Conservation (phyloP, 64 coral and sea anemone species). For the Pocillopora verrucosa region DNA sequence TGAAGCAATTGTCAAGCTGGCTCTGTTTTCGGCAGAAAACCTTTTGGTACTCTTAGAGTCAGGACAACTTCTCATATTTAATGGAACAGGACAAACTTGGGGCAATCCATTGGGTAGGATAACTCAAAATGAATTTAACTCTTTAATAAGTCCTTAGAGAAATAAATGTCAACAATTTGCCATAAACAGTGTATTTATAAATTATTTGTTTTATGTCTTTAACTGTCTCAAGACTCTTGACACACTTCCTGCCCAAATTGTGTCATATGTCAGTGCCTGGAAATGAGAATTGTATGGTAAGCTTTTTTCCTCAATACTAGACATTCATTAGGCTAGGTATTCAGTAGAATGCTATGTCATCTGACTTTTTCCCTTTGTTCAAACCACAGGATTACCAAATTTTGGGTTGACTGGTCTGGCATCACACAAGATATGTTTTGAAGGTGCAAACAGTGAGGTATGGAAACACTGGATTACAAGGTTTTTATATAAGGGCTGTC, state of each 20-base stretch:
- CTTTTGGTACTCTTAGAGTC: constrained; percentile 46
- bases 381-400: not conserved
- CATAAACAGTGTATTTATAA: too few species aligned
- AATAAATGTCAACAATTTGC: too few species aligned
- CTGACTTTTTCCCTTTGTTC: not conserved
- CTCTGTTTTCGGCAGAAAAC: constrained; percentile 15
- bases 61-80: constrained; percentile 42
- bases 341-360: not conserved
- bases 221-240: too few species aligned
- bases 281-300: too few species aligned
- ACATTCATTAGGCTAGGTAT: too few species aligned
- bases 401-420: not conserved
- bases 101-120: constrained; percentile 25
- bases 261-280: too few species aligned
- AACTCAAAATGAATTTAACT: not conserved
- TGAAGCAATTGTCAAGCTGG: constrained; percentile 39
- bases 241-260: too few species aligned
- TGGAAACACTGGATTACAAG: too few species aligned
- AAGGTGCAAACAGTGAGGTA: constrained; percentile 8
- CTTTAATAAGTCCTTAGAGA: too few species aligned
- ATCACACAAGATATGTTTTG: constrained; percentile 33
- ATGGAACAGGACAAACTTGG: constrained; percentile 26
- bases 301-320: not conserved
- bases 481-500: not conserved
- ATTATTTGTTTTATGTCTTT: not conserved